Conservation (phyloP, 2,113 vertebrate genomes). For the Damaliscus lunatus region DNA sequence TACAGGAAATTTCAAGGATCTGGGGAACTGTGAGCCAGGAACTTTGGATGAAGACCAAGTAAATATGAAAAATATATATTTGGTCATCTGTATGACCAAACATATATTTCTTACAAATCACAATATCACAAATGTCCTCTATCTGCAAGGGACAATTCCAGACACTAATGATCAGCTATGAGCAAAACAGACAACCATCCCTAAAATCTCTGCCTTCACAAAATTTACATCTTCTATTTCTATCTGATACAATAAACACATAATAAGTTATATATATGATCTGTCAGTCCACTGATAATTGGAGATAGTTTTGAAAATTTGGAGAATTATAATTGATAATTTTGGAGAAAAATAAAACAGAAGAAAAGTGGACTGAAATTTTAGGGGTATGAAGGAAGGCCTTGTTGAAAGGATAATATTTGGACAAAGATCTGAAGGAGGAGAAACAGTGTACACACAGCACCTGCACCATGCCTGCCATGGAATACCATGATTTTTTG, state of each 20-base stretch:
- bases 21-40: background rate
- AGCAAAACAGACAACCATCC: background rate
- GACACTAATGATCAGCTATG: background rate
- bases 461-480: rapidly evolving
- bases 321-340: background rate
- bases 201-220: background rate
- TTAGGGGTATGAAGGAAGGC: background rate
- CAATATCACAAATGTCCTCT: background rate
- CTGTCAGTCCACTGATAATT: background rate
- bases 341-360: background rate
- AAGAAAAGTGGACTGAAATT: background rate
- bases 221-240: background rate
- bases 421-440: background rate
- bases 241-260: background rate
- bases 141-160: background rate
- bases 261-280: background rate
- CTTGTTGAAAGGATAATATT: background rate
- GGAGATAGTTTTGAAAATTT: background rate
- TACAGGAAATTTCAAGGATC: background rate
- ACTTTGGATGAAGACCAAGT: background rate
- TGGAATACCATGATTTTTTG: rapidly evolving
- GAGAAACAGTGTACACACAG: background rate
- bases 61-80: background rate
- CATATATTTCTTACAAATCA: background rate
- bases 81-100: background rate